Percentiles rank a stretch among this genome's conserved stretches.
Evolutionary conservation across 2,888 invertebrate species (phyloP).

Genomic region (Spilarctia lutea): DNA sequence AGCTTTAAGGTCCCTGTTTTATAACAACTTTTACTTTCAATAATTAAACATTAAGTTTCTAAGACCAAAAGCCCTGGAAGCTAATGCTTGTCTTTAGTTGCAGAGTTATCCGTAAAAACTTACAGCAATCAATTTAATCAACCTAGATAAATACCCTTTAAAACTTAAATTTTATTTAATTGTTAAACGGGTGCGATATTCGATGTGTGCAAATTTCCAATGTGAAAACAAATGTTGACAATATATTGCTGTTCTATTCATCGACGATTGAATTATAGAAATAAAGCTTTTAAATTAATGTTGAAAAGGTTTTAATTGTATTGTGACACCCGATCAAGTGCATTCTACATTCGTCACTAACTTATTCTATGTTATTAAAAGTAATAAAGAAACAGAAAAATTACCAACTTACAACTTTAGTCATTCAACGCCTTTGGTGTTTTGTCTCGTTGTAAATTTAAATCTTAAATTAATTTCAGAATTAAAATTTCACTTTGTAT

Average conservation of each 20-base stretch:
- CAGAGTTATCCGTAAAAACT: not conserved
- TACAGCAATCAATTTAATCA: not conserved
- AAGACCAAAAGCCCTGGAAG: not conserved
- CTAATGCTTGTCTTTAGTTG: not conserved
- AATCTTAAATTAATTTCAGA: too few species aligned
- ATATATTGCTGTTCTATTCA: not conserved
- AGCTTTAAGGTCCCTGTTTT: not conserved
- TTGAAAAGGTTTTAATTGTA: not conserved
- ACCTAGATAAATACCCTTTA: not conserved
- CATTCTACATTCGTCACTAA: too few species aligned
- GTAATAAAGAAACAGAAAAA: too few species aligned
- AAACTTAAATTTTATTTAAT: not conserved
- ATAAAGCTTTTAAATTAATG: not conserved
- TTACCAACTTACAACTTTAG: too few species aligned
- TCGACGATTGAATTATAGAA: not conserved
- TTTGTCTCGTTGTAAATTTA: too few species aligned
- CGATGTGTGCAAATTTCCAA: not conserved
- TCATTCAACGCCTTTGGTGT: too few species aligned
- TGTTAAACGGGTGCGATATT: not conserved
- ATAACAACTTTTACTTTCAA: not conserved
- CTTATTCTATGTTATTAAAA: too few species aligned
- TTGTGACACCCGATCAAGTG: too few species aligned
- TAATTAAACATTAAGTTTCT: not conserved
- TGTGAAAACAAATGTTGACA: not conserved
- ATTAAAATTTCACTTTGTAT: too few species aligned